A percentile compares a stretch with the other conserved stretches of the same genome.
Evolutionary conservation across 1,140 invertebrate species (phyloP).

Genomic region (Gyrodactylus bullatarudis): DNA sequence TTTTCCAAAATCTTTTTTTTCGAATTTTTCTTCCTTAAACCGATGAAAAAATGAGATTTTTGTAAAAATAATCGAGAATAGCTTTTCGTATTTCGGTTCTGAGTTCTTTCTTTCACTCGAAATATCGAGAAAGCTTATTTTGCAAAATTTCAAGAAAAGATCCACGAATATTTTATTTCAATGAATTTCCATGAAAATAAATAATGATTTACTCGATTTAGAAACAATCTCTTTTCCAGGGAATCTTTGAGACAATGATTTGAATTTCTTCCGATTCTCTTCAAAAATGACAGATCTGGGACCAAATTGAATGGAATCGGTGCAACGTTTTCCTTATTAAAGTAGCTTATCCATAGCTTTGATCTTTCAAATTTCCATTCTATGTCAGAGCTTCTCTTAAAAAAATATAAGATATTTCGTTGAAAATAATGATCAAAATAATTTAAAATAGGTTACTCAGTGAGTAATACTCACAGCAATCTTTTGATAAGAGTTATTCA

Average conservation of each 20-base stretch:
- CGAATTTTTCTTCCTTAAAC: too few relatives aligned
- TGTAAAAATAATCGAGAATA: too few relatives aligned
- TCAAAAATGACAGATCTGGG: not conserved
- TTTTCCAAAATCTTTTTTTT: too few relatives aligned
- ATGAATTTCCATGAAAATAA: too few relatives aligned
- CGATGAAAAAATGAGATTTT: too few relatives aligned
- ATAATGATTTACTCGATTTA: too few relatives aligned
- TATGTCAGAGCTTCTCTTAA: not conserved
- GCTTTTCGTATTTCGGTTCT: too few relatives aligned
- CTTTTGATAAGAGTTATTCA: conserved; percentile 91
- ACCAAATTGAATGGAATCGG: not conserved
- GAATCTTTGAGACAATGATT: not conserved
- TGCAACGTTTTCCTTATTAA: not conserved
- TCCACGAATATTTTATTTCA: too few relatives aligned
- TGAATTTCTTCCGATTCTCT: not conserved
- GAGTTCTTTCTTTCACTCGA: too few relatives aligned
- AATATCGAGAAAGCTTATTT: too few relatives aligned
- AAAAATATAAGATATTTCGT: not conserved
- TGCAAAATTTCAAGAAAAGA: too few relatives aligned
- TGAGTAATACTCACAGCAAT: conserved; percentile 31
- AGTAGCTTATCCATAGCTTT: not conserved
- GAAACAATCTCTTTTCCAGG: not conserved
- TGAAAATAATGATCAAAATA: not conserved
- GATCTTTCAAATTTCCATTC: not conserved
- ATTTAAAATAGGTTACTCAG: not conserved